Evolutionary conservation across 2,888 invertebrate species (phyloP).

Genomic region (Metalampra italica): DNA sequence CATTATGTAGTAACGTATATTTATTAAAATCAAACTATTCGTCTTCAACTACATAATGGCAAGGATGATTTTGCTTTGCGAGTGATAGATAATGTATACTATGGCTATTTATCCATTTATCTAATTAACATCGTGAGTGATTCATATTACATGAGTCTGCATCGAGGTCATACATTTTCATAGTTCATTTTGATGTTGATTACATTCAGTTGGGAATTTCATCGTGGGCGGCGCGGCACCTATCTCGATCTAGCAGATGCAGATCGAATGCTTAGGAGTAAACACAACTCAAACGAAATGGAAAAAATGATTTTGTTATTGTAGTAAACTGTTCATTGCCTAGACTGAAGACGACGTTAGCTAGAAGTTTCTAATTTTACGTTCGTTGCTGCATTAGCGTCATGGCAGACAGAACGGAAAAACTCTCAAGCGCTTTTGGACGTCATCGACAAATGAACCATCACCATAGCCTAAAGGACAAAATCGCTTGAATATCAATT

Average conservation of each 20-base stretch:
- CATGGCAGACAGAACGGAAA: too few relatives aligned
- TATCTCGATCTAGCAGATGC: conserved; percentile 23
- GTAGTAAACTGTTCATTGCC: too few relatives aligned
- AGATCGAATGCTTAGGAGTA: conserved; percentile 7
- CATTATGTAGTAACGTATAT: too few relatives aligned
- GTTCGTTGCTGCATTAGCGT: too few relatives aligned
- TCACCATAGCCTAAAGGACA: too few relatives aligned
- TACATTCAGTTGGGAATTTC: conserved; percentile 21
- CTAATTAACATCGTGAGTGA: conserved; percentile 11
- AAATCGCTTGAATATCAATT: too few relatives aligned
- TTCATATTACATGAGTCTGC: conserved; percentile 3
- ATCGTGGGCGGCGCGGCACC: conserved; percentile 37
- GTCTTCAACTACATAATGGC: neutral
- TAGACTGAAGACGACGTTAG: too few relatives aligned
- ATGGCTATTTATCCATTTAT: neutral
- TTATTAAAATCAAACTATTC: neutral
- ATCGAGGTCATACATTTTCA: conserved; percentile 20
- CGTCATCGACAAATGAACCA: too few relatives aligned
- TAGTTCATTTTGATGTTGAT: conserved; percentile 20
- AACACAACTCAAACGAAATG: too few relatives aligned
- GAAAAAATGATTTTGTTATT: too few relatives aligned
- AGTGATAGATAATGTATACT: neutral
- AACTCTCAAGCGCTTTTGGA: too few relatives aligned
- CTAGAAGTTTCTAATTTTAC: too few relatives aligned
- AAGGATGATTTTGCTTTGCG: neutral